Evolutionary conservation across 2,888 invertebrate species (phyloP), one percentile per base, ranked within the genome.

Genomic region (Subacronicta megacephala): DNA sequence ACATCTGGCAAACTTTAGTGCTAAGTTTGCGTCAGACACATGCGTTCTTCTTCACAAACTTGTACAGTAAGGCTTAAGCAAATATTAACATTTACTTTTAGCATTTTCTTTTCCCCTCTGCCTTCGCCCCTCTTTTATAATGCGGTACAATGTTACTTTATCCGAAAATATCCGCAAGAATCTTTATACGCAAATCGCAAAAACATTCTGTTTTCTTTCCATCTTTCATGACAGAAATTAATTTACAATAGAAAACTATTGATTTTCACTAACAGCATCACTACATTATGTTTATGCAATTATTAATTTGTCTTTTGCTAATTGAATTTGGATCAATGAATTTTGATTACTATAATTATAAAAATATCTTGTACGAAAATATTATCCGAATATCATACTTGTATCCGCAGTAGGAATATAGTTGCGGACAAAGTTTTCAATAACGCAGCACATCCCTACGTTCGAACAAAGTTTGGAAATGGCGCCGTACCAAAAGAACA

Each of bases 71-170:
- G 58, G 64, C 75, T 82, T 78, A 80, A 67, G 79, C 77, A 86
- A 88, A 88, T 88, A 85, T 87, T 87, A 78, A 77, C 85, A 82
- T 84, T 84, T 79, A 84, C 86, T 87, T 82, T 56, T 77, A 55
- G 46, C 60, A 74, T 69, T 72, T 77, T 78, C 74, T 75, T 78
- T 68, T 64, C 65, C 72, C 67, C 73, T 69, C 62, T 45, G 55
- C 45, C 46, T 62, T 53, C 26, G 41, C 47, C 43, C 67, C 59
- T 68, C 52, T 61, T 41, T 35, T 18, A 16, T 3, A 20, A 29
- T 26, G 10, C 4, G 7, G 10, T 12, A 18, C 36, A n/a, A 42
- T 20, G 17, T 40, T 44, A 31, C 1, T 7, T 18, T 42, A 65
- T 65, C 38, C 38, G 55, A 55, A 54, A 37, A 38, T 46, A 44